Base-by-base conservation (phyloP, 1,140 invertebrate genomes). In the Rhopalosiphum padi region DNA sequence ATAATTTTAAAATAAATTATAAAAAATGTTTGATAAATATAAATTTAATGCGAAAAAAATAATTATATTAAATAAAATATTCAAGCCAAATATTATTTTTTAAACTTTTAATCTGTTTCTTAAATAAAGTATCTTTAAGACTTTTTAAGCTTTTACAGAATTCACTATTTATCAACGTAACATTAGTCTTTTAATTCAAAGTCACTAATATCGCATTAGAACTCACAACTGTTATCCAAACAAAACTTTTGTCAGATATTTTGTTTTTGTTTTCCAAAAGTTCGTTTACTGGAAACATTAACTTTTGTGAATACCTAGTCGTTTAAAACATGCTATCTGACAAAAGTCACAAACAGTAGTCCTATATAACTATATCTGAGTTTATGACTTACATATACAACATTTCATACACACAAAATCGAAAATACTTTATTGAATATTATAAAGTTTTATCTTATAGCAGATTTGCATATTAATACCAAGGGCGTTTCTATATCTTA, bases 171-270 rank as follows among this genome's bases (percentile, higher is more conserved):
- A 89, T 53, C 48, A 53, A 55, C 88, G 46, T 15, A 37, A 55
- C 88, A 37, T 55, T 51, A n/a, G 87, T 51, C 0, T 89, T 89
- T 89, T 53, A 55, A 89, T 89, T 89, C 35, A 37, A 55, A 89
- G 35, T 89, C 88, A 55, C 51, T 55, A 55, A 35, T 89, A 55
- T 89, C 88, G 88, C 88, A 89, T 89, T 89, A 89, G 88, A 89
- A 89, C 88, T 89, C 48, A 48, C 87, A 53, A 88, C 43, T 51
- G 87, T 88, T 89, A 55, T 87, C 22, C 88, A 41, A 37, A 89
- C 88, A 41, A 89, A 89, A 89, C 48, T 89, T 89, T 89, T 37
- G 35, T 37, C 51, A 41, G 35, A 89, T 89, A 55, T 55, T 89
- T 89, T 55, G 88, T 89, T 89, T 53, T 89, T 86, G 48, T 53